Evolutionary conservation across 2,113 vertebrate species (phyloP).

Genomic region (Festucalex cinctus): DNA sequence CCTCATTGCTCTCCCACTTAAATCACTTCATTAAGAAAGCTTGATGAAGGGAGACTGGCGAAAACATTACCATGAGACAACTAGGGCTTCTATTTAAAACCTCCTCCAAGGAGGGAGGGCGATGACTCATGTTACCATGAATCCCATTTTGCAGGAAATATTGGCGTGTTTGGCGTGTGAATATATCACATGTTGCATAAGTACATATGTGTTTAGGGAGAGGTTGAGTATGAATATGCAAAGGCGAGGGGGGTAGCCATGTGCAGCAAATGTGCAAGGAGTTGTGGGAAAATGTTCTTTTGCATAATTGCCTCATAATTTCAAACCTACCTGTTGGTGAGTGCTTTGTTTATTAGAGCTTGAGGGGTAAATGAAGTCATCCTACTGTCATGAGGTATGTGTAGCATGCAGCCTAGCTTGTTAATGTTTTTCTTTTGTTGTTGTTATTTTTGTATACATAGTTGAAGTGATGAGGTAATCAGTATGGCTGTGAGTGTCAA

Average conservation of each 20-base stretch:
- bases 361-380: conserved; percentile 41
- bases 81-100: conserved; percentile 66
- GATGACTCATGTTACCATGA: conserved; percentile 23
- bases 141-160: conserved; percentile 48
- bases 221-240: conserved; percentile 32
- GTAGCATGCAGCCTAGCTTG: conserved; percentile 10
- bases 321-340: conserved; percentile 56
- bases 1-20: conserved; percentile 47
- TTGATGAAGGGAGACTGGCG: conserved; percentile 54
- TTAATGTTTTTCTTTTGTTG: not conserved
- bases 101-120: conserved; percentile 37
- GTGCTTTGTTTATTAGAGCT: conserved; percentile 64
- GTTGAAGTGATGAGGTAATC: conserved; percentile 3
- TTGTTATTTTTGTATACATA: not conserved
- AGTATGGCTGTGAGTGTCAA: conserved; percentile 15
- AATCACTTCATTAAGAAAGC: conserved; percentile 61
- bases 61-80: conserved; percentile 66
- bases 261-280: conserved; percentile 49
- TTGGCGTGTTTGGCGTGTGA: conserved; percentile 5
- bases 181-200: conserved; percentile 12
- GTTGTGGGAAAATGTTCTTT: conserved; percentile 62
- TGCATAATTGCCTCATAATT: conserved; percentile 67
- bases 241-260: conserved; percentile 14
- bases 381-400: conserved; percentile 19
- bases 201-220: conserved; percentile 13